A percentile compares a stretch with the other conserved stretches of the same genome.
These are phyloP conservation scores for Vicugna pacos DNA, from an alignment of 2,113 vertebrate genomes.

Conservation along the genomic window DNA sequence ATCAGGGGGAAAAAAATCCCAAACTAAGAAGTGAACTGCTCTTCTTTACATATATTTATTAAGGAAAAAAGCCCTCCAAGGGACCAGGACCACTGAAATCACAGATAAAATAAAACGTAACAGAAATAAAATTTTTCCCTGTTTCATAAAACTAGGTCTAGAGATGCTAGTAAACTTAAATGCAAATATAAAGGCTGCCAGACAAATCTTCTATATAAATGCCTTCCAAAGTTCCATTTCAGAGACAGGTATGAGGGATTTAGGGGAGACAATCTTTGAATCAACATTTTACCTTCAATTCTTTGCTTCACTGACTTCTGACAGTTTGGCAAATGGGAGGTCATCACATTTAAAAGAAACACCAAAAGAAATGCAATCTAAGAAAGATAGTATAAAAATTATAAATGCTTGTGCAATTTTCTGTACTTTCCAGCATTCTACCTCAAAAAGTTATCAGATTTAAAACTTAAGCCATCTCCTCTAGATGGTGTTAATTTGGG, in stretches of 20 bases:
- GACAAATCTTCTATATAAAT: slow-evolving; percentile 46
- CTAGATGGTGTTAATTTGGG: slow-evolving; percentile 30
- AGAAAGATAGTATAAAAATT: slow-evolving; percentile 55
- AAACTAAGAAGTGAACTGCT: slow-evolving; percentile 39
- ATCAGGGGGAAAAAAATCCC: not conserved
- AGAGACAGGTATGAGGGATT: slow-evolving; percentile 52
- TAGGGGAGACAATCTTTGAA: slow-evolving; percentile 69
- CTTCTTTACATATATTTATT: slow-evolving; percentile 54
- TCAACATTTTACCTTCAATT: slow-evolving; percentile 75
- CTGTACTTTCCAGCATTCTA: slow-evolving; percentile 65
- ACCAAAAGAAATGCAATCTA: slow-evolving; percentile 60
- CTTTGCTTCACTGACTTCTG: slow-evolving; percentile 72
- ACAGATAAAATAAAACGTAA: slow-evolving; percentile 42
- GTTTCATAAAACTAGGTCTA: slow-evolving; percentile 57
- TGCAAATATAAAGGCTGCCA: slow-evolving; percentile 65
- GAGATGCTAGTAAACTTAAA: slow-evolving; percentile 38
- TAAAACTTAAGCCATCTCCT: slow-evolving; percentile 53
- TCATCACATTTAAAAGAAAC: slow-evolving; percentile 56
- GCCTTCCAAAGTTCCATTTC: slow-evolving; percentile 62
- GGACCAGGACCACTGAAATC: not conserved
- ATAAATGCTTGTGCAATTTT: slow-evolving; percentile 54
- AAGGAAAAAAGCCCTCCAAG: slow-evolving; percentile 24
- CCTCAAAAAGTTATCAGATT: slow-evolving; percentile 39
- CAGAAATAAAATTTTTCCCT: slow-evolving; percentile 52
- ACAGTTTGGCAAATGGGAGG: slow-evolving; percentile 68